phyloP scores from a whole-genome alignment of 2,113 vertebrate genomes.

The Zosterops pallidus region DNA sequence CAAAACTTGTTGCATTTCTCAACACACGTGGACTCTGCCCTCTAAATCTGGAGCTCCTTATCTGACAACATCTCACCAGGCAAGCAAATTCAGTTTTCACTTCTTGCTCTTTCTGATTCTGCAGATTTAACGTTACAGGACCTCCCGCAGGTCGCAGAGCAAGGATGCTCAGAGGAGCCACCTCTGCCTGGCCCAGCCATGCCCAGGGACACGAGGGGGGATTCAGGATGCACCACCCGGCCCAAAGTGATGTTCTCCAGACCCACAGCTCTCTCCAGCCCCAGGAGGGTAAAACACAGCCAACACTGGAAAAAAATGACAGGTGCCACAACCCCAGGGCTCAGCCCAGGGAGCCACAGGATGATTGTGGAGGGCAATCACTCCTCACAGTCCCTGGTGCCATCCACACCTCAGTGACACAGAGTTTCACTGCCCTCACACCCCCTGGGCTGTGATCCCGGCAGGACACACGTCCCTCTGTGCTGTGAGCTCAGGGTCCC shows the following conservation, averaged over 20 bases:
- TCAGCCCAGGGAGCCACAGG: neutral
- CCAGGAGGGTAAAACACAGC: neutral
- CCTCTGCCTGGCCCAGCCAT: neutral
- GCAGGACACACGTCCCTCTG: rapidly evolving
- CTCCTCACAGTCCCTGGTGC: rapidly evolving
- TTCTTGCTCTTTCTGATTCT: neutral
- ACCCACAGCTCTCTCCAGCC: neutral
- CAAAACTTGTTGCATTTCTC: neutral
- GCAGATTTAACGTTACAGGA: neutral
- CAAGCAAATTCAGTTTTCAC: neutral
- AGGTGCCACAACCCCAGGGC: neutral
- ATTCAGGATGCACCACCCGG: neutral
- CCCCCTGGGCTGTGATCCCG: neutral
- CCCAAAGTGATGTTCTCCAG: neutral
- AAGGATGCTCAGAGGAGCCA: neutral
- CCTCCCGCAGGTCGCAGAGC: neutral
- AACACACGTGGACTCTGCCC: neutral
- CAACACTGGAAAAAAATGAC: neutral
- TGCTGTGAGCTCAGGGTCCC: neutral
- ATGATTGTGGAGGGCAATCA: rapidly evolving
- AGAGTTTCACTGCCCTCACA: rapidly evolving
- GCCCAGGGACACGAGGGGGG: neutral
- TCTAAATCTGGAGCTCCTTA: neutral
- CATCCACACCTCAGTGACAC: rapidly evolving
- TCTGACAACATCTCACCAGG: neutral